Evolutionary conservation across 92 coral and sea anemone species (phyloP).

Genomic region (Hydrozoanthus gracilis): DNA sequence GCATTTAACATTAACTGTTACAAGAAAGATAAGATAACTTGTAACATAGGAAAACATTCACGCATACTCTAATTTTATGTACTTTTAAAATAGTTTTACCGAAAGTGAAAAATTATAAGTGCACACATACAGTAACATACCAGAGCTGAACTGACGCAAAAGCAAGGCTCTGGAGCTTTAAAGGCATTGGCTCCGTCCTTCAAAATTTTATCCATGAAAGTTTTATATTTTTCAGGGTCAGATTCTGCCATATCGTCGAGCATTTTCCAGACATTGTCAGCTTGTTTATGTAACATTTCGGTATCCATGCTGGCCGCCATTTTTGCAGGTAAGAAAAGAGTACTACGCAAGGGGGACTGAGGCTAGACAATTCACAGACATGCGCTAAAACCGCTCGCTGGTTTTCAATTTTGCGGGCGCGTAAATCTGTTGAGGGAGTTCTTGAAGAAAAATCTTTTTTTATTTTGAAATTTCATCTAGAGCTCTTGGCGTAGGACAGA

Average conservation of each 20-base stretch:
- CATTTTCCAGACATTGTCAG: constrained; percentile 94
- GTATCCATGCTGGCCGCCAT: constrained; percentile 78
- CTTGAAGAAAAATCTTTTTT: too few species aligned
- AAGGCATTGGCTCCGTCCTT: constrained; percentile 77
- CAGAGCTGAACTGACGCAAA: constrained; percentile 83
- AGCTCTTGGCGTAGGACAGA: too few species aligned
- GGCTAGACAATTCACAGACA: neutral
- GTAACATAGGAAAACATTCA: too few species aligned
- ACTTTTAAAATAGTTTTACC: too few species aligned
- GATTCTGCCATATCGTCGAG: constrained; percentile 91
- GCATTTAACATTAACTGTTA: too few species aligned
- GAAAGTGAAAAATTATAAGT: too few species aligned
- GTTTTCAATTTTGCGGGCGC: constrained; percentile 8
- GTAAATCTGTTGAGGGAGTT: too few species aligned
- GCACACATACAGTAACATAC: constrained; percentile 45
- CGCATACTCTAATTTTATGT: too few species aligned
- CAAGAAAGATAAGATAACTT: too few species aligned
- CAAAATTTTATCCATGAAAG: constrained; percentile 80
- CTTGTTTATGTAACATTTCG: constrained; percentile 71
- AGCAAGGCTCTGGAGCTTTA: constrained; percentile 90
- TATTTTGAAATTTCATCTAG: too few species aligned
- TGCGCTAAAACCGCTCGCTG: neutral
- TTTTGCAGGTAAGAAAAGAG: constrained; percentile 9
- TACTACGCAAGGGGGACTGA: constrained; percentile 38
- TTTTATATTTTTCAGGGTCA: constrained; percentile 88